phyloP scores from a whole-genome alignment of 37 sponge, comb jelly and placozoan species.

The Theonella swinhoei region DNA sequence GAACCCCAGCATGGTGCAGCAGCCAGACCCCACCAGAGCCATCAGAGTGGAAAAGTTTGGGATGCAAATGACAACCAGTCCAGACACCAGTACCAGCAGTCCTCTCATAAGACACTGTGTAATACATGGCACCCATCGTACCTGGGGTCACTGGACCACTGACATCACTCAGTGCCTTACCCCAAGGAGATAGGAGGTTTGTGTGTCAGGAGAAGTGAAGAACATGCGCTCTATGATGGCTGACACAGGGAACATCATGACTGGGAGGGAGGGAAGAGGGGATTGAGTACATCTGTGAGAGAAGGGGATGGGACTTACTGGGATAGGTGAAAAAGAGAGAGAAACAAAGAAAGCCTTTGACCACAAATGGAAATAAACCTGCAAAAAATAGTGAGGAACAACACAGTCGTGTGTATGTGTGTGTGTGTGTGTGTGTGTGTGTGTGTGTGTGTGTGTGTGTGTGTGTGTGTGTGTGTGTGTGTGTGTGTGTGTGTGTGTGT shows the following conservation, averaged over 20 bases:
- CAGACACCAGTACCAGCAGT: slow-evolving; percentile 74
- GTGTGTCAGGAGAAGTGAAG: background rate
- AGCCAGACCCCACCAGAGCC: slow-evolving; percentile 91
- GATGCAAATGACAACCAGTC: slow-evolving; percentile 68
- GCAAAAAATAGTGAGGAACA: background rate
- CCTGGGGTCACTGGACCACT: too few relatives aligned
- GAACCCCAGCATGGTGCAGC: slow-evolving; percentile 93
- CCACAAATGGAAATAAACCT: slow-evolving; percentile 82
- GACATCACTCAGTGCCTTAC: too few relatives aligned
- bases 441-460: background rate
- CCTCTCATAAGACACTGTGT: slow-evolving; percentile 67
- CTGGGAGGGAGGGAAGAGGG: slow-evolving; percentile 36
- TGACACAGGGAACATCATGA: slow-evolving; percentile 98
- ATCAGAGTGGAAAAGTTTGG: slow-evolving; percentile 95
- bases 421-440: background rate
- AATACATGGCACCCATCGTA: too few relatives aligned
- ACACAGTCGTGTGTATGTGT: background rate
- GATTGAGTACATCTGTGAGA: background rate
- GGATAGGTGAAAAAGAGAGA: slow-evolving; percentile 97
- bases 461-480: too few relatives aligned
- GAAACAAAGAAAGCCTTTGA: slow-evolving; percentile 89
- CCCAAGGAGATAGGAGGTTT: slow-evolving; percentile 21
- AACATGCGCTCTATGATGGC: slow-evolving; percentile 77
- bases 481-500: too few relatives aligned
- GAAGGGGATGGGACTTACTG: slow-evolving; percentile 34